Base-by-base conservation (phyloP, 1,140 invertebrate species). In the Neodiprion virginianus region DNA sequence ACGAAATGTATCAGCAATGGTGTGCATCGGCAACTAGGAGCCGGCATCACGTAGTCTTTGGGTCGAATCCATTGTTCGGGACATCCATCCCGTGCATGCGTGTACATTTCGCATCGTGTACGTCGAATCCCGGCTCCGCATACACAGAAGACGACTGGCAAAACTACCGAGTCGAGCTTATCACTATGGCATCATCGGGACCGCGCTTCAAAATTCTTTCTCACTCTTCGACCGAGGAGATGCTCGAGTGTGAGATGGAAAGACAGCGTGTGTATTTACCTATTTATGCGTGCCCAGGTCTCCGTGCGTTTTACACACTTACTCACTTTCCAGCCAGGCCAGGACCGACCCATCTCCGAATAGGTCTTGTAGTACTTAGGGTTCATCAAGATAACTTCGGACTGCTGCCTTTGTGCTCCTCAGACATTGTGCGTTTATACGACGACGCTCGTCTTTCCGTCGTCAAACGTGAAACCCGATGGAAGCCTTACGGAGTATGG, bases 371-470 rank as follows among this genome's bases (percentile, higher is more conserved):
- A 82, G 84, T 83, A 85, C 85, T 86, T 82, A 79, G 79, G 84
- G 83, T 86, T 85, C 85, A 86, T 86, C 85, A 86, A 86, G 85
- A 86, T 86, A 86, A 81, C 83, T 80, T 75, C 72, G 10, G 40
- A 69, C 65, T 61, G 17, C 77, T 79, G 79, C 79, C 80, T 82
- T 84, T 84, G 83, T 84, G 81, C 79, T 79, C 75, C 77, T 77
- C 53, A 61, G 53, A 61, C 53, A 61, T 61, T 61, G 11, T 61
- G 53, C n/a, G 53, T 61, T 61, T 40, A 40, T 40, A 12, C 53
- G 53, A 17, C n/a, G 53, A 21, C 53, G 53, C 53, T 61, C 4
- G 53, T 61, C 11, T 61, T 61, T 61, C 28, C 28, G 28, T 5
- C 1, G 28, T 40, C 2, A 3, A 40, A 40, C 17, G 17, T 21